These are phyloP conservation scores for Dicyrtomina minuta DNA, from an alignment of 2,888 invertebrate species.

Conservation along the genomic window DNA sequence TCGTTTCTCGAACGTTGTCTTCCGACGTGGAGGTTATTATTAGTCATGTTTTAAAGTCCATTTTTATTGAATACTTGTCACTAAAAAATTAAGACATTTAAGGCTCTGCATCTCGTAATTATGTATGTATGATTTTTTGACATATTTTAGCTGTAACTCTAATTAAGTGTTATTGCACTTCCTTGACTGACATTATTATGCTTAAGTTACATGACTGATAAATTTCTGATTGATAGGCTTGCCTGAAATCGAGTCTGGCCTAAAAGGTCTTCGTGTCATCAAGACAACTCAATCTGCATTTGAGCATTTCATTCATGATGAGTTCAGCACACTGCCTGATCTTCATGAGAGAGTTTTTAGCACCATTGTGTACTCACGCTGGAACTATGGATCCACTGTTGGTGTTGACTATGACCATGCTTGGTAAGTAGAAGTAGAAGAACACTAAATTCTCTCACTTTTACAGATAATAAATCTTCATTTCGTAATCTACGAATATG, in stretches of 20 bases:
- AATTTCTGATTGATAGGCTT: conserved; percentile 57
- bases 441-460: too few relatives aligned
- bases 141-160: background rate
- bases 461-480: too few relatives aligned
- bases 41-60: too few relatives aligned
- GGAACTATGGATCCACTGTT: conserved; percentile 69
- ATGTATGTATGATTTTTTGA: too few relatives aligned
- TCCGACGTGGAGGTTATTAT: conserved; percentile 70
- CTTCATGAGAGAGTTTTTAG: conserved; percentile 75
- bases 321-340: conserved; percentile 74
- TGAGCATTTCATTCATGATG: conserved; percentile 75
- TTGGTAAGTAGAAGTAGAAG: conserved; percentile 65
- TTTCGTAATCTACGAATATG: too few relatives aligned
- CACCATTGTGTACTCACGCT: conserved; percentile 72
- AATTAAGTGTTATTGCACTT: too few relatives aligned
- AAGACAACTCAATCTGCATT: conserved; percentile 82
- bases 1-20: conserved; percentile 69
- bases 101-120: too few relatives aligned
- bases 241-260: conserved; percentile 67
- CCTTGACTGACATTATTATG: too few relatives aligned
- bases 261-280: conserved; percentile 70
- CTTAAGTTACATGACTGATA: too few relatives aligned
- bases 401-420: conserved; percentile 69
- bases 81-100: too few relatives aligned
- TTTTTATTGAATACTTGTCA: too few relatives aligned